Conservation (phyloP, 2,888 invertebrate species). For the Mechanitis messenoides region DNA sequence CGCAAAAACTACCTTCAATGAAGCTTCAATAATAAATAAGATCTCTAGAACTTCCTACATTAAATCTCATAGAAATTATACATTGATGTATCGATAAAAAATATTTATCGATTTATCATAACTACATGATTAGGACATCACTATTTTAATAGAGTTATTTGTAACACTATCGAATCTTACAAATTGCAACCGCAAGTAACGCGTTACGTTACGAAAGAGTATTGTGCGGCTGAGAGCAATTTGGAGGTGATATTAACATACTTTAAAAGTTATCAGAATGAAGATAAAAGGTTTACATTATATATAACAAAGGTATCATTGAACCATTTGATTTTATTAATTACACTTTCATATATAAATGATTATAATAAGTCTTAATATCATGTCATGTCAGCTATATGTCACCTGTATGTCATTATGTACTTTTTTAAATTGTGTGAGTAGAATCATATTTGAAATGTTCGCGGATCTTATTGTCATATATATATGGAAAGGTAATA, state of each 20-base stretch:
- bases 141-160: slow-evolving; percentile 43
- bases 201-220: slow-evolving; percentile 49
- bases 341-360: not conserved
- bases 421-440: no score
- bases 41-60: not conserved
- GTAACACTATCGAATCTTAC: slow-evolving; percentile 50
- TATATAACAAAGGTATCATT: not conserved
- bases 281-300: slow-evolving; percentile 2
- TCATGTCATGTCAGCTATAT: no score
- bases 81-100: no score
- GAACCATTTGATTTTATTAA: not conserved
- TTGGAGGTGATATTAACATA: slow-evolving; percentile 40
- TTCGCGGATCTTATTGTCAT: no score
- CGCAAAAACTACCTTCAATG: slow-evolving; percentile 50
- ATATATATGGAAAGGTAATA: no score
- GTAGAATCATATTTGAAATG: no score
- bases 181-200: slow-evolving; percentile 43
- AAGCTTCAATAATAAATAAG: slow-evolving; percentile 44
- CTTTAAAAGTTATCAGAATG: not conserved
- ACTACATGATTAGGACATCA: slow-evolving; percentile 29
- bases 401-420: no score
- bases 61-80: no score
- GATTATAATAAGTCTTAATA: no score
- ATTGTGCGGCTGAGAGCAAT: slow-evolving; percentile 51
- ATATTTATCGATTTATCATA: not conserved